phyloP scores from a whole-genome alignment of 2,888 invertebrate genomes.

The Campoplex capitator region DNA sequence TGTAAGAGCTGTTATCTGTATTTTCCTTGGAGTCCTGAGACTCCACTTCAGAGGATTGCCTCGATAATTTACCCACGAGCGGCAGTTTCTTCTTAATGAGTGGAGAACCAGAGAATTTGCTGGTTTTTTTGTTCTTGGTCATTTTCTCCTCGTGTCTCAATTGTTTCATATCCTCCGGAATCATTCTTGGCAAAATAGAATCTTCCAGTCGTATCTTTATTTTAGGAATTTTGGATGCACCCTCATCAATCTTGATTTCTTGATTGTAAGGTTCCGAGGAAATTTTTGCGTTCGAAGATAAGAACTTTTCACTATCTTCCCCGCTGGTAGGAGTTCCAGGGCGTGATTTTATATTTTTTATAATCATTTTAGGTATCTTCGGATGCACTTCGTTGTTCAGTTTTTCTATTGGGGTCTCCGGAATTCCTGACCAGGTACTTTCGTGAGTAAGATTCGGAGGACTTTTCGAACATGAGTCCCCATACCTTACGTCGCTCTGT shows the following conservation, averaged over 20 bases:
- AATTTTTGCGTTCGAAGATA: conserved; percentile 58
- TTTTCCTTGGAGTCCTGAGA: conserved; percentile 36
- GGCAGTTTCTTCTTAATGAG: conserved; percentile 47
- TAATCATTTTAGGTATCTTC: conserved; percentile 84
- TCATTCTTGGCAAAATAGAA: conserved; percentile 73
- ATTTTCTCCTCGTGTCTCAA: conserved; percentile 71
- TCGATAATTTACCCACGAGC: conserved; percentile 59
- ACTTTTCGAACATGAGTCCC: conserved; percentile 50
- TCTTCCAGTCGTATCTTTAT: conserved; percentile 80
- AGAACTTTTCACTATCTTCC: conserved; percentile 45
- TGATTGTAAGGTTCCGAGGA: background rate
- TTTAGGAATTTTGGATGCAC: conserved; percentile 75
- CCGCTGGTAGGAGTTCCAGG: conserved; percentile 79
- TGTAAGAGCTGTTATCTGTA: conserved; percentile 52
- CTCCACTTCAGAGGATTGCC: conserved; percentile 49
- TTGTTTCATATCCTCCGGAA: conserved; percentile 69
- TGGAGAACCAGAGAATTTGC: conserved; percentile 56
- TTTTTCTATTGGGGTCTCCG: conserved; percentile 73
- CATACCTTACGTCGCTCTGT: conserved; percentile 36
- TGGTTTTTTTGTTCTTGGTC: conserved; percentile 78
- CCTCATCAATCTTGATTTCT: background rate
- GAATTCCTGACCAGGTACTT: conserved; percentile 75
- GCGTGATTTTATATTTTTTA: conserved; percentile 80
- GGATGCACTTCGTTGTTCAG: conserved; percentile 70
- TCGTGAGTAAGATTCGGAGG: conserved; percentile 64